Conservation (phyloP, 2,797 vertebrate genomes). For the Rhynchonycteris naso region DNA sequence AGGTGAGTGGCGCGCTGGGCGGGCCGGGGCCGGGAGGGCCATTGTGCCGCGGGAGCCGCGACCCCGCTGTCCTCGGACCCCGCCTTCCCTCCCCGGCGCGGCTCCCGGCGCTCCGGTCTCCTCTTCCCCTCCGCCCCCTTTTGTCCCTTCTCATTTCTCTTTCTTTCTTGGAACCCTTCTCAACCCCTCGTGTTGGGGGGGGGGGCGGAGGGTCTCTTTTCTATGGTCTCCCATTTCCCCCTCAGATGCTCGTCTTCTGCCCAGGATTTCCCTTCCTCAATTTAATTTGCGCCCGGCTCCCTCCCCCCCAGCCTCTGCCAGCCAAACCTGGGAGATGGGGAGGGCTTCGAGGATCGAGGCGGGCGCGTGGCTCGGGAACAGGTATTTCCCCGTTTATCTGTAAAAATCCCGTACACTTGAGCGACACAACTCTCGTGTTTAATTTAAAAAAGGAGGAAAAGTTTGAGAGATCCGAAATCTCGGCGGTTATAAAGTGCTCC, state of each 20-base stretch:
- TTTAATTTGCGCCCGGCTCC: background rate
- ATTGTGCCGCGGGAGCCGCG: conserved; percentile 62
- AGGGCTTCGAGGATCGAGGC: conserved; percentile 43
- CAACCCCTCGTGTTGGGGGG: background rate
- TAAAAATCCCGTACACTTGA: background rate
- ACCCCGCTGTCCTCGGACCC: conserved; percentile 12
- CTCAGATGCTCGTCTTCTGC: background rate
- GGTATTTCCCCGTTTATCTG: background rate
- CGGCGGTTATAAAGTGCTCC: background rate
- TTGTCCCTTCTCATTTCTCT: conserved; percentile 34
- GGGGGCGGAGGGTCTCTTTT: background rate
- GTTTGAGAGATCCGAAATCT: conserved; percentile 49
- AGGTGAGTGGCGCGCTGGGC: conserved; percentile 83
- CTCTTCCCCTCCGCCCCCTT: background rate
- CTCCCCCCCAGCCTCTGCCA: background rate
- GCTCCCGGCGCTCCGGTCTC: background rate
- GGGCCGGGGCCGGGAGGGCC: conserved; percentile 51
- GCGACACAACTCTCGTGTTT: background rate
- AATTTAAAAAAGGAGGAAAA: conserved; percentile 50
- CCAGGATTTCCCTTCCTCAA: conserved; percentile 42
- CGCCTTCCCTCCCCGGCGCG: conserved; percentile 12
- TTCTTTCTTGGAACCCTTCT: background rate
- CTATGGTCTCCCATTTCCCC: background rate
- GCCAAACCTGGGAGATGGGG: conserved; percentile 56
- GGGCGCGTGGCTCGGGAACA: conserved; percentile 18